Percentiles rank a stretch among this genome's conserved stretches.
phyloP scores from a whole-genome alignment of 2,888 invertebrate species.

The Chrysina gloriosa region DNA sequence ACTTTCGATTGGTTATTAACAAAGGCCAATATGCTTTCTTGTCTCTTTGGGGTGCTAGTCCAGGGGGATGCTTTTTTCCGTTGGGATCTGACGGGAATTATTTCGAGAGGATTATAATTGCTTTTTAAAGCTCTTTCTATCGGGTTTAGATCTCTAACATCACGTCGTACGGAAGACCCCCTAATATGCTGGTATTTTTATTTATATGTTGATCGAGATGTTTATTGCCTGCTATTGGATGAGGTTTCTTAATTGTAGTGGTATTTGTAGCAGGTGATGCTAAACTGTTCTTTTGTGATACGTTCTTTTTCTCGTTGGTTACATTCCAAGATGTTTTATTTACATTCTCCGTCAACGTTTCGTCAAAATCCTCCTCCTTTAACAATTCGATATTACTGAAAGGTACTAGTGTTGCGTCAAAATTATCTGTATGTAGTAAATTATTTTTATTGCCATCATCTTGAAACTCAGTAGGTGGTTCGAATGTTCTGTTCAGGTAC shows the following conservation, averaged over 20 bases:
- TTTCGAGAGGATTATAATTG: constrained; percentile 54
- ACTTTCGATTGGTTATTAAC: constrained; percentile 40
- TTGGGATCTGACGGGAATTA: constrained; percentile 47
- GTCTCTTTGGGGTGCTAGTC: constrained; percentile 56
- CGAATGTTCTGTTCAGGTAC: constrained; percentile 44
- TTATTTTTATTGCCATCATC: constrained; percentile 32
- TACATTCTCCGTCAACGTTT: neutral
- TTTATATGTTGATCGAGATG: no score
- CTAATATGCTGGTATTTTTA: no score
- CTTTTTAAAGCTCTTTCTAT: constrained; percentile 50
- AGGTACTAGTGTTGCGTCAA: constrained; percentile 5
- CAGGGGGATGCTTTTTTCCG: neutral
- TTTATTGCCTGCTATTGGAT: neutral
- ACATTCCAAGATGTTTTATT: neutral
- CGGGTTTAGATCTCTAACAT: constrained; percentile 47
- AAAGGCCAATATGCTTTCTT: constrained; percentile 60
- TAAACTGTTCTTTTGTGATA: neutral
- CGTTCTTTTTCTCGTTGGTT: neutral
- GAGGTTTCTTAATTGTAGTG: neutral
- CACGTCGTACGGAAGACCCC: neutral
- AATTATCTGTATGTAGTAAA: neutral
- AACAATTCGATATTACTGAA: neutral
- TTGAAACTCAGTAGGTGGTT: constrained; percentile 53
- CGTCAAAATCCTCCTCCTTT: neutral
- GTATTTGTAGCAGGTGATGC: neutral